Percentiles rank a stretch among this genome's conserved stretches.
These are phyloP conservation scores for Phataginus tetradactyla DNA, from an alignment of 2,797 vertebrate species.

Conservation along the genomic window DNA sequence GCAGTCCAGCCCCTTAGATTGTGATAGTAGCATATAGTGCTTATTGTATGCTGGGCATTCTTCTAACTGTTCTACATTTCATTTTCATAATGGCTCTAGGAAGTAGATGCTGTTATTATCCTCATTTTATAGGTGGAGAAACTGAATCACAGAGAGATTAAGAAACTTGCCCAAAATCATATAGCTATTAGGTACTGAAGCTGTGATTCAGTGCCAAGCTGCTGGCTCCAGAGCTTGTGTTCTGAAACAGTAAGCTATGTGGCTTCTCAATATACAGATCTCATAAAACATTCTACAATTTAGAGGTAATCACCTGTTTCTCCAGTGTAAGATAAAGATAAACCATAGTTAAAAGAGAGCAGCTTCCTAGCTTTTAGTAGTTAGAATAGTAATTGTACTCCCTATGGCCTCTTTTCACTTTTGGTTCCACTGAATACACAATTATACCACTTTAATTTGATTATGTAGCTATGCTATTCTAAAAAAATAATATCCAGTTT, in stretches of 20 bases:
- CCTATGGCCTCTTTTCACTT: background rate
- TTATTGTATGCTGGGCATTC: background rate
- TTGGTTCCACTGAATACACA: background rate
- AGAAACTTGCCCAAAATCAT: background rate
- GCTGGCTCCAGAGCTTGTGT: background rate
- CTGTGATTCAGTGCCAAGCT: background rate
- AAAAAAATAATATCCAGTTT: constrained; percentile 6
- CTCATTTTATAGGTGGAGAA: background rate
- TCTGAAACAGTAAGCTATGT: background rate
- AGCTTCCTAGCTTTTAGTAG: background rate
- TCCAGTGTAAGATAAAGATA: background rate
- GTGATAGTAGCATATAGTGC: background rate
- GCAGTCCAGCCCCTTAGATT: background rate
- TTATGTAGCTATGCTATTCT: background rate
- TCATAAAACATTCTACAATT: background rate
- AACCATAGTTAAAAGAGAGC: background rate
- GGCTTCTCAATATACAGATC: background rate
- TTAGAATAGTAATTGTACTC: background rate
- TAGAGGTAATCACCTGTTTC: background rate
- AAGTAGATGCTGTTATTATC: background rate
- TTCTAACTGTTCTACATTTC: background rate
- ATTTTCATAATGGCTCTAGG: background rate
- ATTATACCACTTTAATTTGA: constrained; percentile 2
- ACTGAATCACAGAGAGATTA: background rate
- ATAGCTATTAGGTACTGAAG: background rate